Conservation (phyloP, 2,113 vertebrate species). For the Laticauda laticaudata region DNA sequence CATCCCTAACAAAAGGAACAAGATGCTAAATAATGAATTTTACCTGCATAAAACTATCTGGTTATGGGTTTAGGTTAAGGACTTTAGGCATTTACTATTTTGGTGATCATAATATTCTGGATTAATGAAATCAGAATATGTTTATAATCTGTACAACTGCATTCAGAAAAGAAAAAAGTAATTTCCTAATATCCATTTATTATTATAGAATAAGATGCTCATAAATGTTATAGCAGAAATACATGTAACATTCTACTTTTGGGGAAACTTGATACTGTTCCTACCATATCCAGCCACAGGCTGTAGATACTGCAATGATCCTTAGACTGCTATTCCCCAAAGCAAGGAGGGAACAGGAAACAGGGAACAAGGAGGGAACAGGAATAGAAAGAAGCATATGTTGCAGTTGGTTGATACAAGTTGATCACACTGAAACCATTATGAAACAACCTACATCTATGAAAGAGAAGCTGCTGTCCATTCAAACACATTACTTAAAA, state of each 20-base stretch:
- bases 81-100: neutral
- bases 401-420: neutral
- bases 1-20: conserved; percentile 63
- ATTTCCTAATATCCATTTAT: neutral
- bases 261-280: neutral
- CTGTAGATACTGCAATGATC: neutral
- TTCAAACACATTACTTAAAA: neutral
- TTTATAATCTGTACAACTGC: neutral
- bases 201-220: neutral
- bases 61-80: neutral
- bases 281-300: neutral
- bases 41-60: neutral
- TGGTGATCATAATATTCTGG: neutral
- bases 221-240: neutral
- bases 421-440: neutral
- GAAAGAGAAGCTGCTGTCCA: neutral
- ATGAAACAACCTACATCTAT: neutral
- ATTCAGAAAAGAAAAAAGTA: neutral
- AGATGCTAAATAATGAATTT: conserved; percentile 26
- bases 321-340: neutral
- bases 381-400: neutral
- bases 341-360: neutral
- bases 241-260: neutral
- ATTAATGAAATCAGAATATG: neutral
- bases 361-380: neutral